Conservation (phyloP, 2,888 invertebrate species). For the Pristionchus arcanus region DNA sequence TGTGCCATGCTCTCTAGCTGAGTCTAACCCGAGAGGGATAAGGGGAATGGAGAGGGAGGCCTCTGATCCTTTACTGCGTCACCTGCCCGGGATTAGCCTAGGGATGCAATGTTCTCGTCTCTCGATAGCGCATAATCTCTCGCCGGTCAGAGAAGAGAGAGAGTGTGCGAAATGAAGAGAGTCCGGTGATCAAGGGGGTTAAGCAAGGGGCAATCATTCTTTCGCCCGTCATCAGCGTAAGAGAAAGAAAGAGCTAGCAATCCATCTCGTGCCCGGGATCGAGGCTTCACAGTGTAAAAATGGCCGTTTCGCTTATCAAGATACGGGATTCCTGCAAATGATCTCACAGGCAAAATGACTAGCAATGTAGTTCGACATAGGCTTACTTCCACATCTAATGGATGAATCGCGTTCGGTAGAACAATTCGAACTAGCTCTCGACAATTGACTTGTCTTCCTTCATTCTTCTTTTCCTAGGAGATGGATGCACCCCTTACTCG, state of each 20-base stretch:
- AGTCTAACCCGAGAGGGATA: no score
- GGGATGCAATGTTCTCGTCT: neutral
- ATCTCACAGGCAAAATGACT: no score
- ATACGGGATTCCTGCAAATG: neutral
- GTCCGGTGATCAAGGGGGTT: neutral
- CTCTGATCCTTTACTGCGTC: neutral
- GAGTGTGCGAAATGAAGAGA: no score
- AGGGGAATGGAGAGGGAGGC: no score
- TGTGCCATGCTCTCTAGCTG: no score
- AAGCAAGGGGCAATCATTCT: constrained; percentile 3
- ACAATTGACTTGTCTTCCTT: neutral
- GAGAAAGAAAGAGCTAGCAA: neutral
- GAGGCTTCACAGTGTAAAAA: neutral
- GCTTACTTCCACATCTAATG: no score
- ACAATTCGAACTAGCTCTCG: neutral
- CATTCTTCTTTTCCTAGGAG: neutral
- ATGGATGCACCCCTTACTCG: neutral
- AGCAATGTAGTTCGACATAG: no score
- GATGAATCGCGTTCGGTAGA: no score
- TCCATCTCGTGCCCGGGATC: constrained; percentile 1
- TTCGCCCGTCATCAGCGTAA: neutral
- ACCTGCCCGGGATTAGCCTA: neutral
- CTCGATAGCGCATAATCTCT: no score
- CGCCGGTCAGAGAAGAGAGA: no score
- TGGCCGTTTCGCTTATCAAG: neutral